Conservation (phyloP, 2,113 vertebrate species). For the Dasyornis broadbenti region DNA sequence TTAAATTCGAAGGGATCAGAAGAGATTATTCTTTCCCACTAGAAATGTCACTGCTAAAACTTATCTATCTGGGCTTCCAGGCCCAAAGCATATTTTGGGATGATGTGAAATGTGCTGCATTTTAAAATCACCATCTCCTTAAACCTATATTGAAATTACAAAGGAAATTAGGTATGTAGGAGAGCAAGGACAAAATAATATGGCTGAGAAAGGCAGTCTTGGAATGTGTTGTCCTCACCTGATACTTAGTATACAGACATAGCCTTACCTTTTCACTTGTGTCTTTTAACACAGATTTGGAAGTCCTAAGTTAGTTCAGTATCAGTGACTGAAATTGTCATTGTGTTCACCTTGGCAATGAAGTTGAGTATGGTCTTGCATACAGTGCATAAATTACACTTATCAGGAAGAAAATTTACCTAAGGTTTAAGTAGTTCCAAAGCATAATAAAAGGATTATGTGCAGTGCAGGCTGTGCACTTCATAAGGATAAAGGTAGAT, state of each 20-base stretch:
- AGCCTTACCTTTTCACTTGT: not conserved
- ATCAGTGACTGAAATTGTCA: not conserved
- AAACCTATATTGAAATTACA: not conserved
- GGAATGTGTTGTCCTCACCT: not conserved
- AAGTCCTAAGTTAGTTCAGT: not conserved
- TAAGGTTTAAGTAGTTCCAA: constrained; percentile 4
- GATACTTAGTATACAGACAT: not conserved
- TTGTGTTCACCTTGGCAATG: not conserved
- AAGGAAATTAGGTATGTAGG: not conserved
- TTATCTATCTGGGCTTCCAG: not conserved
- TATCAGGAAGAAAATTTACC: not conserved
- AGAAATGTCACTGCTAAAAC: not conserved
- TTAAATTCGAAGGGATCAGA: not conserved
- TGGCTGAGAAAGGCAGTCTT: not conserved
- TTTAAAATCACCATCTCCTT: not conserved
- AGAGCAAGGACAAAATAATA: not conserved
- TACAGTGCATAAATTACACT: not conserved
- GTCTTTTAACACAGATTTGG: not conserved
- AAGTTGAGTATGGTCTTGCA: not conserved
- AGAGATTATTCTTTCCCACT: not conserved
- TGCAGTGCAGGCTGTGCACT: not conserved
- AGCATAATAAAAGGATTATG: not conserved
- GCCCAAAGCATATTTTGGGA: not conserved
- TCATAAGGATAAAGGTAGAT: not conserved
- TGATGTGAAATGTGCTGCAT: not conserved